Evolutionary conservation across 2,797 vertebrate genomes (phyloP).

Genomic region (Alectoris magna): DNA sequence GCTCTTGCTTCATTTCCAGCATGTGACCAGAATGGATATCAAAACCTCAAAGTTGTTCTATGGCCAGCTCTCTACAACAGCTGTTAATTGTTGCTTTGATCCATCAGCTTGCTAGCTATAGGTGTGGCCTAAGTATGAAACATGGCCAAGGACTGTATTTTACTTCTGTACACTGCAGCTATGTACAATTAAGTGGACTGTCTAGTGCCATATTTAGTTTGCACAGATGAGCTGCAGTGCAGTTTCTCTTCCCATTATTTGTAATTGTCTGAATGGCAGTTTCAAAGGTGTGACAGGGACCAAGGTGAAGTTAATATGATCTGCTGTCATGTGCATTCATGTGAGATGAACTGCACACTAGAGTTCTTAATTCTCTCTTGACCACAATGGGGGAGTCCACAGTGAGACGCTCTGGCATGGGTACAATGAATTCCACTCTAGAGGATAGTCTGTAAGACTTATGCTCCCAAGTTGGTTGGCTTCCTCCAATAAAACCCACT

Average conservation of each 20-base stretch:
- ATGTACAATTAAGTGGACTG: background rate
- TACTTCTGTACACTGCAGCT: background rate
- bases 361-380: background rate
- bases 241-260: background rate
- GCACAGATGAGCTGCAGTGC: background rate
- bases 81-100: background rate
- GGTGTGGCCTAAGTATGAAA: background rate
- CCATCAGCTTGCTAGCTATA: background rate
- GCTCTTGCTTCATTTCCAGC: background rate
- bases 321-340: background rate
- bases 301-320: background rate
- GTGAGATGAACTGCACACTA: background rate
- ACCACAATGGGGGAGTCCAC: background rate
- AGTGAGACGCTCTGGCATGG: background rate
- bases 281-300: background rate
- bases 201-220: background rate
- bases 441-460: background rate
- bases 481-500: background rate
- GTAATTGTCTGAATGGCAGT: background rate
- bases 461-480: background rate
- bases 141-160: background rate
- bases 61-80: background rate
- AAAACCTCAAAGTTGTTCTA: background rate
- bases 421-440: background rate
- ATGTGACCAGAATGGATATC: background rate